Conservation (phyloP, 2,888 invertebrate genomes). For the Cataglyphis cursor region DNA sequence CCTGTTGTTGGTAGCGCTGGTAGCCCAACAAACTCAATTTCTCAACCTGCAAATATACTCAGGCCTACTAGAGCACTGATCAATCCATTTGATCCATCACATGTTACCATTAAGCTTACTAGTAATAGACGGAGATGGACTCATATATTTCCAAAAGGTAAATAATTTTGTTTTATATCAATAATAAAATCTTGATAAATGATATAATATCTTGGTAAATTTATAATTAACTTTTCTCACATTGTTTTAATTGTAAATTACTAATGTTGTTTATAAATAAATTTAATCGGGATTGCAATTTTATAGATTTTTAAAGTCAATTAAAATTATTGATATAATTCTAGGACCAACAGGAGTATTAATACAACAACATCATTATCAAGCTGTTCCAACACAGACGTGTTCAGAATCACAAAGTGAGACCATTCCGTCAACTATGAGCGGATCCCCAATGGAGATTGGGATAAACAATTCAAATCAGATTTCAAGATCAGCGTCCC, state of each 20-base stretch:
- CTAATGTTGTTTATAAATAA: neutral
- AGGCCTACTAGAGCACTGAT: slow-evolving; percentile 95
- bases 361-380: slow-evolving; percentile 97
- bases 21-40: slow-evolving; percentile 86
- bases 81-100: slow-evolving; percentile 99
- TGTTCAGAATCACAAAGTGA: slow-evolving; percentile 83
- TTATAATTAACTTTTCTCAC: neutral
- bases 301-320: neutral
- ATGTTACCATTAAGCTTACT: slow-evolving; percentile 98
- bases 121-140: slow-evolving; percentile 99
- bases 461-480: slow-evolving; percentile 66
- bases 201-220: slow-evolving; percentile 13
- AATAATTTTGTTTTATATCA: slow-evolving; percentile 29
- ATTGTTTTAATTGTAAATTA: neutral
- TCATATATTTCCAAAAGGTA: slow-evolving; percentile 98
- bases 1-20: slow-evolving; percentile 89
- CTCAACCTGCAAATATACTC: slow-evolving; percentile 83
- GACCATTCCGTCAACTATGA: slow-evolving; percentile 81
- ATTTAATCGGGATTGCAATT: neutral
- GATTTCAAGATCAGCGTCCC: slow-evolving; percentile 85
- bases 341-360: slow-evolving; percentile 95
- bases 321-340: slow-evolving; percentile 20
- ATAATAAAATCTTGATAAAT: neutral
- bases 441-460: slow-evolving; percentile 81
- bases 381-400: slow-evolving; percentile 91